A percentile compares a stretch with the other conserved stretches of the same genome.
Conservation (phyloP, 1,140 invertebrate species). For the Penaeus indicus region DNA sequence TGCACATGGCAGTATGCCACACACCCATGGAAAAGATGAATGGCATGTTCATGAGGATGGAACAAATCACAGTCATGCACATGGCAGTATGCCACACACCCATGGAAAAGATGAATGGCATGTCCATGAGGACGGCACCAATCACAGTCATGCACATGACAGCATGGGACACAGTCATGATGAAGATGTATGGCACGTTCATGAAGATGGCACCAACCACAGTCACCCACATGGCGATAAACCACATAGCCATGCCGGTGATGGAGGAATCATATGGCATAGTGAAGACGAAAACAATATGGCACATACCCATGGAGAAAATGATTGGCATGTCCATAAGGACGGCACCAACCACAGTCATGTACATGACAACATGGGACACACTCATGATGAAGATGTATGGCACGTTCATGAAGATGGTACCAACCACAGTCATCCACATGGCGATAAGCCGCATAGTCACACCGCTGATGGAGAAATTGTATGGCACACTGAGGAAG, state of each 20-base stretch:
- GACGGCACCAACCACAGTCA: neutral
- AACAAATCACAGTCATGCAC: neutral
- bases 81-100: neutral
- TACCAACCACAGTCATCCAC: neutral
- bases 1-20: neutral
- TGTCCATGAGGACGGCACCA: neutral
- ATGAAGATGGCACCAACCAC: slow-evolving; percentile 4
- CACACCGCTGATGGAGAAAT: neutral
- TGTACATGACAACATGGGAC: neutral
- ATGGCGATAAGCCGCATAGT: too few species aligned
- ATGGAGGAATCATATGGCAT: neutral
- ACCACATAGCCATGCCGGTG: too few species aligned
- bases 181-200: neutral
- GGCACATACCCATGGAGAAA: slow-evolving; percentile 4
- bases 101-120: neutral
- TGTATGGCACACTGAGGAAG: neutral
- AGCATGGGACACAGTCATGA: neutral
- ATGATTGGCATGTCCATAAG: neutral
- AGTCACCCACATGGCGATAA: neutral
- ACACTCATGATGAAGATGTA: neutral
- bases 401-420: slow-evolving; percentile 10
- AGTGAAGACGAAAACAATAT: neutral
- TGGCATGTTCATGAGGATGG: slow-evolving; percentile 9
- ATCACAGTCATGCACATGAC: neutral
- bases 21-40: slow-evolving; percentile 5